phyloP scores from a whole-genome alignment of 2,113 vertebrate genomes.

The Xiphophorus hellerii region DNA sequence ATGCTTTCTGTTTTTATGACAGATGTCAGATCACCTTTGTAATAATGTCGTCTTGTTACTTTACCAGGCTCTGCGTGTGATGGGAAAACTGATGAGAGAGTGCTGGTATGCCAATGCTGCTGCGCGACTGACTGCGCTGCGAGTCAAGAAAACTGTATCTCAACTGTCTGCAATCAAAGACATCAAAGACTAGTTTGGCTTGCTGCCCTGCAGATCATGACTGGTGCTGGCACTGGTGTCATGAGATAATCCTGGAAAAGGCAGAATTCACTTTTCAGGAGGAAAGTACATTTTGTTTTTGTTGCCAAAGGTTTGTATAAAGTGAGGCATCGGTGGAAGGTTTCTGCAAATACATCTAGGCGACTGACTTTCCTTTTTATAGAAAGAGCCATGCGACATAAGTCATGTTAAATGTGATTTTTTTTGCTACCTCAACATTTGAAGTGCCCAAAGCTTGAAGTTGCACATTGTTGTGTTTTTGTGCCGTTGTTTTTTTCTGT shows the following conservation, averaged over 20 bases:
- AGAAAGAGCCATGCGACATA: constrained; percentile 52
- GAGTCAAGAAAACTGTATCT: constrained; percentile 94
- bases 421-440: constrained; percentile 80
- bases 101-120: constrained; percentile 92
- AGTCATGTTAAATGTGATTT: constrained; percentile 46
- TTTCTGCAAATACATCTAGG: constrained; percentile 28
- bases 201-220: constrained; percentile 7
- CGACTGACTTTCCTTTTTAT: constrained; percentile 16
- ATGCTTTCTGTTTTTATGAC: background rate
- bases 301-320: constrained; percentile 66
- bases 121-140: constrained; percentile 92
- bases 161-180: constrained; percentile 87
- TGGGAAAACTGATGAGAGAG: constrained; percentile 95
- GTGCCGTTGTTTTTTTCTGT: constrained; percentile 62
- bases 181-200: constrained; percentile 67
- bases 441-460: constrained; percentile 78
- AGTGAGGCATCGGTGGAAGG: constrained; percentile 23
- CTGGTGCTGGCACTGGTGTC: constrained; percentile 39
- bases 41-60: constrained; percentile 7
- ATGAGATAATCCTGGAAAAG: constrained; percentile 19
- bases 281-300: constrained; percentile 16
- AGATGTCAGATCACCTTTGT: background rate
- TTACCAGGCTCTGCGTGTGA: constrained; percentile 88
- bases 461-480: constrained; percentile 67
- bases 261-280: constrained; percentile 46